Percentiles rank a stretch among this genome's conserved stretches.
These are phyloP conservation scores for Macrophya alboannulata DNA, from an alignment of 2,888 invertebrate genomes.

Conservation along the genomic window DNA sequence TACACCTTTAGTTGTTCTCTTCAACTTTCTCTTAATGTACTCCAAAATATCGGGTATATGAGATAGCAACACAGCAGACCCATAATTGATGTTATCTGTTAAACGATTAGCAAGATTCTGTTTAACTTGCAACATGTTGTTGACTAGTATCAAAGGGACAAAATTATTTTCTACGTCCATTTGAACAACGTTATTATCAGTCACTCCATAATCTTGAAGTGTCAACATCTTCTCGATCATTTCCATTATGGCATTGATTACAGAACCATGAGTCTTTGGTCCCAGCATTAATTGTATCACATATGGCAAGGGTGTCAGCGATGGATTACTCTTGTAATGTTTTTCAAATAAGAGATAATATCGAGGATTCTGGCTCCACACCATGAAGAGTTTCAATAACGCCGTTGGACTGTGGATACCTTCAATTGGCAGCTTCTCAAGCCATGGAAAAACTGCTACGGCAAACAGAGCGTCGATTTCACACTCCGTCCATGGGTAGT, in stretches of 20 bases:
- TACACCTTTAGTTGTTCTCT: slow-evolving; percentile 83
- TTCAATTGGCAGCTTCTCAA: slow-evolving; percentile 89
- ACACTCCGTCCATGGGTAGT: slow-evolving; percentile 86
- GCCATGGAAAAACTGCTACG: slow-evolving; percentile 91
- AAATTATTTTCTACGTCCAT: slow-evolving; percentile 70
- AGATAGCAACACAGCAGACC: slow-evolving; percentile 88
- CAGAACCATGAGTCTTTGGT: slow-evolving; percentile 85
- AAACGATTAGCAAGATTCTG: slow-evolving; percentile 59
- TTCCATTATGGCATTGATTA: slow-evolving; percentile 87
- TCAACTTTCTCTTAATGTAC: slow-evolving; percentile 86
- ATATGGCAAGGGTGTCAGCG: slow-evolving; percentile 84
- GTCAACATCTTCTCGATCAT: slow-evolving; percentile 89
- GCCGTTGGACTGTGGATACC: slow-evolving; percentile 92
- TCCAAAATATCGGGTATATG: slow-evolving; percentile 88
- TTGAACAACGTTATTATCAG: slow-evolving; percentile 76
- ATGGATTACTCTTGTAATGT: slow-evolving; percentile 79
- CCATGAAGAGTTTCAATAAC: slow-evolving; percentile 89
- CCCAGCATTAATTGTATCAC: slow-evolving; percentile 88
- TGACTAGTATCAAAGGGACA: slow-evolving; percentile 62
- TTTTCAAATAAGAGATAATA: slow-evolving; percentile 89
- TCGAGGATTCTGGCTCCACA: slow-evolving; percentile 91
- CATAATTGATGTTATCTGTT: slow-evolving; percentile 84
- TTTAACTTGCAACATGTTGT: slow-evolving; percentile 67
- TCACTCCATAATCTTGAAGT: slow-evolving; percentile 84
- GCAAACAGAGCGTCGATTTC: slow-evolving; percentile 90